Evolutionary conservation across 2,797 vertebrate genomes (phyloP), one percentile per base, ranked within the genome.

Genomic region (Cottoperca gobio): DNA sequence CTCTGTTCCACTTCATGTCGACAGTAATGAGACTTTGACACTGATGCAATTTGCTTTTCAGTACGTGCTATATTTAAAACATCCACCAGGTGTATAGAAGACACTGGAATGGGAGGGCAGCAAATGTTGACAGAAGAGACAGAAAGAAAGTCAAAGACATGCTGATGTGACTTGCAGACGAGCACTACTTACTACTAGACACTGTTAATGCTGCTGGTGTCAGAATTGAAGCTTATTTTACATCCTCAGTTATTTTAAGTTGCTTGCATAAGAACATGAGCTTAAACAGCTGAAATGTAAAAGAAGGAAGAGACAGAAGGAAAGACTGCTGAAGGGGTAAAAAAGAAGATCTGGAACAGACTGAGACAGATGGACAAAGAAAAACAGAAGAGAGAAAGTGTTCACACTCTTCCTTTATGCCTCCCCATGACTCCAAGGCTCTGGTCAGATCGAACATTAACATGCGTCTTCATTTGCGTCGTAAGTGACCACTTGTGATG

Each of bases 281-380:
- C 23, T 46, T 78, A 54, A 80, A 71, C 21, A 21, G 39, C 62
- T 58, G n/a, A 62, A 42, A 63, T 73, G 46, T 35, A 58, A 60
- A 76, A 69, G 57, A n/a, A 60, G 28, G 28, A 55, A 55, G 62
- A 82, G 61, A 72, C 19, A 45, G 64, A 45, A 23, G 39, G 52
- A 46, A 45, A 54, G 42, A 42, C 40, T 16, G 24, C n/a, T 1
- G 4, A 59, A 46, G 33, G 24, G 31, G n/a, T 42, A 26, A 46
- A 35, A 42, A 24, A 45, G 37, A 17, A 42, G 42, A 62, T 58
- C 10, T 69, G 39, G 35, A 53, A 52, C 24, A 61, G 49, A 24
- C n/a, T 21, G 45, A 79, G 52, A 72, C 50, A 72, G 62, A 79
- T 42, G 70, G 71, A 63, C 50, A 74, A 63, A 84, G 67, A 68